Percentiles rank a stretch among this genome's conserved stretches.
Conservation (phyloP, 2,888 invertebrate genomes). For the Seladonia tumulorum region DNA sequence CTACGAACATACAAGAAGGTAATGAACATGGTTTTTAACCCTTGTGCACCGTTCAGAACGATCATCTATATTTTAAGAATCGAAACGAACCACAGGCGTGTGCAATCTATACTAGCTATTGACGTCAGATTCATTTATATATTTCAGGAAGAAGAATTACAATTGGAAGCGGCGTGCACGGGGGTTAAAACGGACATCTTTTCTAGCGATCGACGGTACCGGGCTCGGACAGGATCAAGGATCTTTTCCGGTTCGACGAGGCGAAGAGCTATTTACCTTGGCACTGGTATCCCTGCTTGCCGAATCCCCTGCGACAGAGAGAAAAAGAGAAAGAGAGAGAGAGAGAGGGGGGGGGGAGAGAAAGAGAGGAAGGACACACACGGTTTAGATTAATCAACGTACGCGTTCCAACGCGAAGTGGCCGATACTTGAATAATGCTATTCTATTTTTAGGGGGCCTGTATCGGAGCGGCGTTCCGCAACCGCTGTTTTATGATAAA, state of each 20-base stretch:
- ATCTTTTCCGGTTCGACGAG: neutral
- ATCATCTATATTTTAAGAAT: neutral
- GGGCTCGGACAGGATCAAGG: neutral
- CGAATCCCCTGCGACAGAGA: conserved; percentile 91
- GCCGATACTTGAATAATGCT: conserved; percentile 40
- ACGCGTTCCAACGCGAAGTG: neutral
- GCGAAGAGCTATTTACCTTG: conserved; percentile 88
- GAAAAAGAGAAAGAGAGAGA: neutral
- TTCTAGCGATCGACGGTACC: neutral
- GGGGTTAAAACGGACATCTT: neutral
- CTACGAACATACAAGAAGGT: neutral
- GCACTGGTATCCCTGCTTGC: conserved; percentile 99
- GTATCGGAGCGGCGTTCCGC: conserved; percentile 6
- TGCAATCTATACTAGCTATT: neutral
- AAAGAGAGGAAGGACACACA: neutral
- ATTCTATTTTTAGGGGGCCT: conserved; percentile 27
- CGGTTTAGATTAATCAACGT: conserved; percentile 39
- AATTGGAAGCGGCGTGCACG: neutral
- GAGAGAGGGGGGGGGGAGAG: neutral
- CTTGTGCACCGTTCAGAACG: neutral
- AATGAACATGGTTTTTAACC: conserved; percentile 1
- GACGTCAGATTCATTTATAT: neutral
- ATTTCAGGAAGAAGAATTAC: conserved; percentile 1
- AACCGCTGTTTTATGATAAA: conserved; percentile 38
- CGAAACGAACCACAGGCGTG: neutral